phyloP scores from a whole-genome alignment of 2,797 vertebrate species.

The Danio aesculapii region DNA sequence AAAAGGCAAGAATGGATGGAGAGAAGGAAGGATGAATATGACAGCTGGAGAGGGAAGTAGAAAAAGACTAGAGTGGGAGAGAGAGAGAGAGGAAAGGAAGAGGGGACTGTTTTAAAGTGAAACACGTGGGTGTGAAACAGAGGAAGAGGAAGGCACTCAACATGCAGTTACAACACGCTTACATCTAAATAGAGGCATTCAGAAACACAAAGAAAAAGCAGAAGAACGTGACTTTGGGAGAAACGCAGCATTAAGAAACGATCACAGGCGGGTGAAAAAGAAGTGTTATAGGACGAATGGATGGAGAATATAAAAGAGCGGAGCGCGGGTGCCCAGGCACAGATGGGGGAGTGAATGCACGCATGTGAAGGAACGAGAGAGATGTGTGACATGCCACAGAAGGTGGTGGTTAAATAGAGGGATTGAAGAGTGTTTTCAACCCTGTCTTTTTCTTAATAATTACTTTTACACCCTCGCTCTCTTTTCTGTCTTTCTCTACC shows the following conservation, averaged over 20 bases:
- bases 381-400: constrained; percentile 59
- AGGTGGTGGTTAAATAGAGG: constrained; percentile 63
- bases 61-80: constrained; percentile 46
- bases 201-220: constrained; percentile 17
- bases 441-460: constrained; percentile 65
- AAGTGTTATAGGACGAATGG: constrained; percentile 20
- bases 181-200: constrained; percentile 49
- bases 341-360: constrained; percentile 27
- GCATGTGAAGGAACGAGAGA: constrained; percentile 42
- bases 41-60: constrained; percentile 60
- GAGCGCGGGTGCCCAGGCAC: background rate
- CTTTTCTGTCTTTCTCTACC: constrained; percentile 55
- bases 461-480: constrained; percentile 53
- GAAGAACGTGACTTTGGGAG: constrained; percentile 10
- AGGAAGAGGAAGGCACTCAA: constrained; percentile 66
- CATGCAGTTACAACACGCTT: constrained; percentile 75
- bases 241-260: constrained; percentile 37
- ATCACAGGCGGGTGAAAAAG: constrained; percentile 21
- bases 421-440: constrained; percentile 62
- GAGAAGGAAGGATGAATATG: constrained; percentile 51
- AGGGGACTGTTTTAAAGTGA: constrained; percentile 70
- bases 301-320: constrained; percentile 6
- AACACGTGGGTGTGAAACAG: constrained; percentile 71
- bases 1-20: constrained; percentile 43
- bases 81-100: constrained; percentile 42